Conservation (phyloP, 2,113 vertebrate genomes). For the Apus apus region DNA sequence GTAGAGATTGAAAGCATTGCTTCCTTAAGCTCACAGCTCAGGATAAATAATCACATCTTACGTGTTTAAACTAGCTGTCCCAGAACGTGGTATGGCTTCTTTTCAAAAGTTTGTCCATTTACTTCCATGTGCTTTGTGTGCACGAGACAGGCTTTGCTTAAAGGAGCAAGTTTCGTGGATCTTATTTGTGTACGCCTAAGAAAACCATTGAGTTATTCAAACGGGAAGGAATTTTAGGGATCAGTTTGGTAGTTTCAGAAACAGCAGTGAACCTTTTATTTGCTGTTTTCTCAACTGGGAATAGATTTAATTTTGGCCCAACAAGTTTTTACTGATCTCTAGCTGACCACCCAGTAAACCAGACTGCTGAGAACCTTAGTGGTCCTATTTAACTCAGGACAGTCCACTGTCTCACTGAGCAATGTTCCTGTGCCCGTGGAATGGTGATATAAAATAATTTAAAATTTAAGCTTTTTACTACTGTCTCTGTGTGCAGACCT, state of each 20-base stretch:
- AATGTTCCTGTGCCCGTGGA: not conserved
- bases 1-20: not conserved
- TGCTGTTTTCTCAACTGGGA: not conserved
- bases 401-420: not conserved
- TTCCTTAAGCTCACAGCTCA: not conserved
- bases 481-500: not conserved
- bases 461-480: not conserved
- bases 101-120: not conserved
- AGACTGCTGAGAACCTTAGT: not conserved
- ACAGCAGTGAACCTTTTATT: not conserved
- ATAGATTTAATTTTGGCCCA: not conserved
- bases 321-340: not conserved
- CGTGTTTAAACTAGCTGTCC: not conserved
- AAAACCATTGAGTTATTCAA: not conserved
- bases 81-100: not conserved
- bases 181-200: rapidly evolving
- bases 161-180: not conserved
- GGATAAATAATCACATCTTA: not conserved
- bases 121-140: not conserved
- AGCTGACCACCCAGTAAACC: not conserved
- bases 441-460: not conserved
- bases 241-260: not conserved
- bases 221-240: not conserved
- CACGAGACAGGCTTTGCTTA: not conserved
- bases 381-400: not conserved